Percentiles rank a stretch among this genome's conserved stretches.
Evolutionary conservation across 2,113 vertebrate species (phyloP).

Genomic region (Polyodon spathula): DNA sequence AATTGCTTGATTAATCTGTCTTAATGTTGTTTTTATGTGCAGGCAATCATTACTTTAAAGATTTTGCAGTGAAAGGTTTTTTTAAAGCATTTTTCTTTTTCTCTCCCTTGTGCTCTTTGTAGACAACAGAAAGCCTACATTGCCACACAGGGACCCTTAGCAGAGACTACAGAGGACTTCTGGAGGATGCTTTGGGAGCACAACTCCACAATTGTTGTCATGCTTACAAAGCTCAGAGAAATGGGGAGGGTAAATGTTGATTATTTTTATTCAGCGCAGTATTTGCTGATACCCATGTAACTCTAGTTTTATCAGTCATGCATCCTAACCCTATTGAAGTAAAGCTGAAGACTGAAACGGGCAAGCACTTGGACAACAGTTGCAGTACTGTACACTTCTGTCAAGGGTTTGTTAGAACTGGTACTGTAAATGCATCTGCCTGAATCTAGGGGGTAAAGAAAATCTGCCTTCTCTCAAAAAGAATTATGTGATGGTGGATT

Average conservation of each 20-base stretch:
- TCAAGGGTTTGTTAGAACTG: no score
- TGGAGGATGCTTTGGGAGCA: constrained; percentile 99
- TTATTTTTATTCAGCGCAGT: neutral
- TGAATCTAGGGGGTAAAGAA: no score
- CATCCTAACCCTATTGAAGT: neutral
- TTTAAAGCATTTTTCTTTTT: neutral
- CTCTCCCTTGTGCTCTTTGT: constrained; percentile 17
- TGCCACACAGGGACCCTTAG: constrained; percentile 92
- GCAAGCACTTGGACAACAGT: no score
- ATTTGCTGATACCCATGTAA: constrained; percentile 4
- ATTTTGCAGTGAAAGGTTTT: constrained; percentile 22
- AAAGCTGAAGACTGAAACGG: no score
- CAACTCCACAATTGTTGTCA: constrained; percentile 97
- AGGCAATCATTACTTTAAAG: constrained; percentile 20
- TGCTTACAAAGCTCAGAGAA: constrained; percentile 97
- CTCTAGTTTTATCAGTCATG: constrained; percentile 20
- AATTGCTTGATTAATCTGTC: constrained; percentile 33
- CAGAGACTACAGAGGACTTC: constrained; percentile 97
- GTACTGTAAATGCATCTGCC: no score
- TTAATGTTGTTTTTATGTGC: constrained; percentile 28
- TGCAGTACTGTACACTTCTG: no score
- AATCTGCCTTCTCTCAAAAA: no score
- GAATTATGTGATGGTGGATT: no score
- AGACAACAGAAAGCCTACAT: constrained; percentile 98
- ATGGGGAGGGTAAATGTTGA: constrained; percentile 83